Conservation (phyloP, 2,797 vertebrate genomes). For the Neosilurus hyrtlii region DNA sequence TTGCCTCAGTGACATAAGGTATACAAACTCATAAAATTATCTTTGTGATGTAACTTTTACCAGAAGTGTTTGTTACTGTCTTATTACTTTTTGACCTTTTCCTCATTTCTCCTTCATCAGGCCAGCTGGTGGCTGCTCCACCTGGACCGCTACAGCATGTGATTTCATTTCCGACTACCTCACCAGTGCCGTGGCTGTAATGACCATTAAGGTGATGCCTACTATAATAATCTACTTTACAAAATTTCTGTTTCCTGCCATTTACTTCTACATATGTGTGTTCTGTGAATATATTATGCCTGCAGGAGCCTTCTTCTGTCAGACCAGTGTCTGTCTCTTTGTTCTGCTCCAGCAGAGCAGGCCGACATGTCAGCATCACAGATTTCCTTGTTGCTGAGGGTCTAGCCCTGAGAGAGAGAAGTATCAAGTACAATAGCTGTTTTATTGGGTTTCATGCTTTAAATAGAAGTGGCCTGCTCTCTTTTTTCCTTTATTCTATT, state of each 20-base stretch:
- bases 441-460: not conserved
- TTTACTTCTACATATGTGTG: not conserved
- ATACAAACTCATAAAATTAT: not conserved
- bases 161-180: constrained; percentile 81
- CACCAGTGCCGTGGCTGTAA: constrained; percentile 71
- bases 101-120: constrained; percentile 63
- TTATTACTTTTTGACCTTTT: not conserved
- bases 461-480: too few relatives aligned
- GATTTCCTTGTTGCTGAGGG: constrained; percentile 84
- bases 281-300: not conserved
- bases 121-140: constrained; percentile 82
- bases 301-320: constrained; percentile 71
- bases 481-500: not conserved
- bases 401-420: constrained; percentile 83
- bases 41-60: not conserved
- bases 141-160: constrained; percentile 90
- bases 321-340: constrained; percentile 79
- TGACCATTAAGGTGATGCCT: constrained; percentile 74
- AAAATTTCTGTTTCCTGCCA: not conserved
- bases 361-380: constrained; percentile 76
- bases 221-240: not conserved
- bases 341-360: constrained; percentile 72
- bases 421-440: constrained; percentile 38
- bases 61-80: not conserved
- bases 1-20: constrained; percentile 85